Base-by-base conservation (phyloP, 23 tunicate genomes). In the Phallusia fumigata region DNA sequence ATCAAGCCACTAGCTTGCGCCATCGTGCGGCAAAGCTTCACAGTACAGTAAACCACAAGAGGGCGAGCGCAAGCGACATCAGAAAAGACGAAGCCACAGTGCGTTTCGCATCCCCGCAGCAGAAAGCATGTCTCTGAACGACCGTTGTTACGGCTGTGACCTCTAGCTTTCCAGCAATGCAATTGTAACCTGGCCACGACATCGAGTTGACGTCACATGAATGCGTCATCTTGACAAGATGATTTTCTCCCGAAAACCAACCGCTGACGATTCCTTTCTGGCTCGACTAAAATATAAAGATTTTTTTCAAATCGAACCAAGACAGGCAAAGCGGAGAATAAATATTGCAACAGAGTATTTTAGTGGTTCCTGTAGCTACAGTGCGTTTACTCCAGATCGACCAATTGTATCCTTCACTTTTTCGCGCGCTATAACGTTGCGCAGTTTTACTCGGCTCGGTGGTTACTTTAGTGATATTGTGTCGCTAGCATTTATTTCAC, bases 201-300 rank as follows among this genome's bases (percentile, higher is more conserved):
- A 52, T 75, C 12, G 79, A 65, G 13, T 87, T 52, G 28, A 85
- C 73, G 82, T 90, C 91, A 72, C 99, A 96, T 26, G 53, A 24
- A 34, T 96, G 86, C 26, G 90, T 74, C 99, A 96, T 87, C 50
- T 84, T 80, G 0, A 91, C 77, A 33, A 91, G 65, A 18, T 77
- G 79, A 26, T 78, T 75, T 2, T 82, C 82, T 2, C 81, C 81
- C 19, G 53, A 35, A 51, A 76, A 87, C 99, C 99, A 96, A 28
- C 96, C 96, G 93, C 93, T 91, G 32, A 28, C 36, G n/a, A 72
- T 44, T 28, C 90, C 89, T 65, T 96, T 96, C 80, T 87, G 88
- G 34, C 81, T 87, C 2, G 99, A 95, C 92, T 95, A 50, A 32
- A 82, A 58, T 58, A 58, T 6, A 21, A 8, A 40, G 47, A 3